These are phyloP conservation scores for Anguilla marmorata DNA, from an alignment of 2,797 vertebrate species.

Conservation along the genomic window DNA sequence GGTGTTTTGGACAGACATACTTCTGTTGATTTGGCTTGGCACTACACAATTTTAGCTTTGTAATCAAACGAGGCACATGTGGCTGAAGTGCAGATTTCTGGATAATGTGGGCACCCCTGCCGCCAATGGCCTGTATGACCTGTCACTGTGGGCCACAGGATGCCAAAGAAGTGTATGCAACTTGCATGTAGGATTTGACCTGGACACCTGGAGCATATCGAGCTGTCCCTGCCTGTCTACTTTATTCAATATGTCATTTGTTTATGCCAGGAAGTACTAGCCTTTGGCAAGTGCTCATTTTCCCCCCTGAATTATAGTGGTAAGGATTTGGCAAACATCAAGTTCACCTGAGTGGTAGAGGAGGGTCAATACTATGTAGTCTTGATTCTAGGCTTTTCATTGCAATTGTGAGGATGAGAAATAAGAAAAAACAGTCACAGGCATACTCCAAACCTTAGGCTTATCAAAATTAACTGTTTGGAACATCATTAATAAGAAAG, in stretches of 20 bases:
- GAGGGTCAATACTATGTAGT: not conserved
- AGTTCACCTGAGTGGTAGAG: not conserved
- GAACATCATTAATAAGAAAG: too few species aligned
- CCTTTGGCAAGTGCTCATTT: not conserved
- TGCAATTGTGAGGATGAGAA: too few species aligned
- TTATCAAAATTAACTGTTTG: too few species aligned
- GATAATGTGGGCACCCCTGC: conserved; percentile 86
- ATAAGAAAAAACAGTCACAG: too few species aligned
- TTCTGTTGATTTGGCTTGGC: too few species aligned
- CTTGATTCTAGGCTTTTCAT: too few species aligned
- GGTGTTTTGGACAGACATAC: too few species aligned
- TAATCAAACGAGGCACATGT: too few species aligned
- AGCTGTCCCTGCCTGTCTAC: conserved; percentile 88
- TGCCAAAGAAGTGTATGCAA: conserved; percentile 86
- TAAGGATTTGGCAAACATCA: not conserved
- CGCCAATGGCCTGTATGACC: conserved; percentile 84
- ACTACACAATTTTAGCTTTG: too few species aligned
- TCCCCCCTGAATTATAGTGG: not conserved
- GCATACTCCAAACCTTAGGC: too few species aligned
- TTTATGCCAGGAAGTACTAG: not conserved
- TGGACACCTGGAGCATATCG: conserved; percentile 88
- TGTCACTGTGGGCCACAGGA: conserved; percentile 87
- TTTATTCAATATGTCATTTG: too few species aligned
- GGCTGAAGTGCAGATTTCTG: conserved; percentile 64
- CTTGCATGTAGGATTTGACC: conserved; percentile 92